Evolutionary conservation across 1,140 invertebrate genomes (phyloP).

Genomic region (Bombus confusus): DNA sequence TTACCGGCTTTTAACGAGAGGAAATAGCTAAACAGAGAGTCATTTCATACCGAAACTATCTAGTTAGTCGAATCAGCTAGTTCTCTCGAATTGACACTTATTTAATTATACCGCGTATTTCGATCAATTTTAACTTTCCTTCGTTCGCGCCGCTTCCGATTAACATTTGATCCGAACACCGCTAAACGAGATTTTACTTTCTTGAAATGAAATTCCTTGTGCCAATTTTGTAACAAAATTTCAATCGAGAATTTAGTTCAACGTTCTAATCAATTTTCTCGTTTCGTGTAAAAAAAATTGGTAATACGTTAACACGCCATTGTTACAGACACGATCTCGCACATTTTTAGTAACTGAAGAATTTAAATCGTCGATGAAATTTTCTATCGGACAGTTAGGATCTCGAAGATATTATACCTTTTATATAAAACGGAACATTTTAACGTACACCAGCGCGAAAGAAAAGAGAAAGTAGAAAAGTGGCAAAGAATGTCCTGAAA

Average conservation of each 20-base stretch:
- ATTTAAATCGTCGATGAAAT: too few species aligned
- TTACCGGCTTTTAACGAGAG: constrained; percentile 2
- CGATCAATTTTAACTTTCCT: background rate
- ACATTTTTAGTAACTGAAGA: too few species aligned
- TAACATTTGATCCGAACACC: background rate
- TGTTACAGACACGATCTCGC: too few species aligned
- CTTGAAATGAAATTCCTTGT: background rate
- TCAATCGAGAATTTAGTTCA: background rate
- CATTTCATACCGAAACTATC: constrained; percentile 12
- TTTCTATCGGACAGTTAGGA: too few species aligned
- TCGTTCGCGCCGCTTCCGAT: background rate
- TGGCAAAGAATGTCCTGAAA: too few species aligned
- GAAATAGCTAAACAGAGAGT: constrained; percentile 7
- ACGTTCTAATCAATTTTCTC: background rate
- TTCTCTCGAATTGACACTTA: constrained; percentile 6
- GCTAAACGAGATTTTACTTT: background rate
- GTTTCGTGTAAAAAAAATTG: too few species aligned
- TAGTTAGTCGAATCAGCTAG: constrained; percentile 24
- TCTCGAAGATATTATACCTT: too few species aligned
- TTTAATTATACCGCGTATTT: constrained; percentile 11
- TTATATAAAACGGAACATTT: too few species aligned
- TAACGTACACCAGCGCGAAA: too few species aligned
- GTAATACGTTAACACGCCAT: too few species aligned
- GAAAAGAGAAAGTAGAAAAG: too few species aligned
- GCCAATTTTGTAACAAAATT: background rate